Percentiles rank a stretch among this genome's conserved stretches.
These are phyloP conservation scores for Electrona antarctica DNA, from an alignment of 2,113 vertebrate species.

Conservation along the genomic window DNA sequence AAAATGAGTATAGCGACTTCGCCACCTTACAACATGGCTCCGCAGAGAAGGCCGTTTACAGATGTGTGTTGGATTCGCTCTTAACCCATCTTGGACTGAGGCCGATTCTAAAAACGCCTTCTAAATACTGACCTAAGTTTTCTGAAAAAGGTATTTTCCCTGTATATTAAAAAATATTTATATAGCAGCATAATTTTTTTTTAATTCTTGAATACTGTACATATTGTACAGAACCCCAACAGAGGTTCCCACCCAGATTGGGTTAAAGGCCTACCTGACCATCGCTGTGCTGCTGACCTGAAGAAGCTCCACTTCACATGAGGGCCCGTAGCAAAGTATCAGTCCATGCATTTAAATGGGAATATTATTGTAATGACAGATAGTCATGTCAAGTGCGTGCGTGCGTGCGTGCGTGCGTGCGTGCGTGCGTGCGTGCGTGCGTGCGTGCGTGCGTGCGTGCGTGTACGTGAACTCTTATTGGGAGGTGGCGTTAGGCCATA, in stretches of 20 bases:
- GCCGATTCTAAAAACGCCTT: too few relatives aligned
- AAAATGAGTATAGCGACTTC: too few relatives aligned
- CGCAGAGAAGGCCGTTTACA: slow-evolving; percentile 2
- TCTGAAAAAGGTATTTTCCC: too few relatives aligned
- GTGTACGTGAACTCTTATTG: slow-evolving; percentile 36
- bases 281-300: slow-evolving; percentile 11
- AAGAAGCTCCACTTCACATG: slow-evolving; percentile 42
- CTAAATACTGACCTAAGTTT: too few relatives aligned
- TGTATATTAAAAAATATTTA: too few relatives aligned
- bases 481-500: slow-evolving; percentile 55
- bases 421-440: neutral
- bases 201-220: too few relatives aligned
- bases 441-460: neutral
- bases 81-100: neutral
- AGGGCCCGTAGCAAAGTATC: slow-evolving; percentile 86
- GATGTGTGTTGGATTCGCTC: slow-evolving; percentile 37
- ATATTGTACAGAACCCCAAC: too few relatives aligned
- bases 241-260: too few relatives aligned
- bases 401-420: slow-evolving; percentile 1
- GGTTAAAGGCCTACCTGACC: slow-evolving; percentile 22
- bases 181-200: too few relatives aligned
- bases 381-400: slow-evolving; percentile 40
- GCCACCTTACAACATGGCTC: neutral
- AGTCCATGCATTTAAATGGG: slow-evolving; percentile 98
- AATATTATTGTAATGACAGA: slow-evolving; percentile 94